A percentile compares a stretch with the other conserved stretches of the same genome.
Evolutionary conservation across 2,797 vertebrate genomes (phyloP).

Genomic region (Sparidentex hasta): DNA sequence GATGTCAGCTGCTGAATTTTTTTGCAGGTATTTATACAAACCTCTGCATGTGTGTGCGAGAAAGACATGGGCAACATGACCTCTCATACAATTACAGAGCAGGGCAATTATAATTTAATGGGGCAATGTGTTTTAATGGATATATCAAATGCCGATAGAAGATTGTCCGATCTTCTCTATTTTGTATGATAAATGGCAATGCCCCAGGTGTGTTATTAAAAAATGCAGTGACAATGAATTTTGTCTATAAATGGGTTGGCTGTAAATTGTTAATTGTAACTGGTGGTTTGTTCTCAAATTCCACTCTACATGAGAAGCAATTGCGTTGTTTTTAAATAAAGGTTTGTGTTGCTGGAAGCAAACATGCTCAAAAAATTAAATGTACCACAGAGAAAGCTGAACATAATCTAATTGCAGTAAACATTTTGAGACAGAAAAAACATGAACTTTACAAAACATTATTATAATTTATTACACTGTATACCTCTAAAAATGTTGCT

Average conservation of each 20-base stretch:
- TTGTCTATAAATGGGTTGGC: background rate
- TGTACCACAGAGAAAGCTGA: no score
- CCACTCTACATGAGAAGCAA: background rate
- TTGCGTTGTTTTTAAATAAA: background rate
- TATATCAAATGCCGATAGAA: background rate
- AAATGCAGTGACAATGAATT: background rate
- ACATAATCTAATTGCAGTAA: no score
- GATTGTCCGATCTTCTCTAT: background rate
- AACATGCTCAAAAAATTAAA: no score
- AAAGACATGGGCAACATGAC: background rate
- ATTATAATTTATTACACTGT: no score
- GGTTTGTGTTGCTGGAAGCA: no score
- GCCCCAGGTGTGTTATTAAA: background rate
- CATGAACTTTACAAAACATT: no score
- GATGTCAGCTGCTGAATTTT: background rate
- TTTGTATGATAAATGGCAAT: background rate
- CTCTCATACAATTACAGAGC: background rate
- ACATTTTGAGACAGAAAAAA: no score
- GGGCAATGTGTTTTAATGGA: background rate
- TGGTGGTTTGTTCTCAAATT: background rate
- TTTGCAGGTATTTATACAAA: background rate
- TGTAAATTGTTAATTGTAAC: background rate
- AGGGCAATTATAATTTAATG: background rate
- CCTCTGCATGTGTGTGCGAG: background rate
- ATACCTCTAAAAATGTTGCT: no score